These are phyloP conservation scores for Helobdella robusta DNA, from an alignment of 2,888 invertebrate species.

Conservation along the genomic window DNA sequence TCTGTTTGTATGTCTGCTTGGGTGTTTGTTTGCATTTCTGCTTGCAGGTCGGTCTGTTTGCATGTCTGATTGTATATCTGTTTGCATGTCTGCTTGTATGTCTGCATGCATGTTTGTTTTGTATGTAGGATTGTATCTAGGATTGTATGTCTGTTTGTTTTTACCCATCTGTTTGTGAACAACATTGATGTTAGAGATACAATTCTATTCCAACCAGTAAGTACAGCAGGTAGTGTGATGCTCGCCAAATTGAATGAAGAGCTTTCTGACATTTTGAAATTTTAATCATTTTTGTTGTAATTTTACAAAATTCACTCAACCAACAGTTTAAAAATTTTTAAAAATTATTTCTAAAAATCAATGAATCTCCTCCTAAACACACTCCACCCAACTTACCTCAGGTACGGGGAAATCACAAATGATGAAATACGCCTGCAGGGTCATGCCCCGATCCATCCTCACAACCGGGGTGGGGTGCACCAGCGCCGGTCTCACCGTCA, in stretches of 20 bases:
- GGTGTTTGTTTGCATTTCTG: no score
- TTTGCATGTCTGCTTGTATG: no score
- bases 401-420: constrained; percentile 83
- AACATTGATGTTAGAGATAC: no score
- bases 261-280: neutral
- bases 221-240: neutral
- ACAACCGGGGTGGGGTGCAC: constrained; percentile 79
- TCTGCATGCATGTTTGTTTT: no score
- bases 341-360: neutral
- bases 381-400: constrained; percentile 49
- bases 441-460: constrained; percentile 66
- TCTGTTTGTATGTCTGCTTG: no score
- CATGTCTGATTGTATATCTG: no score
- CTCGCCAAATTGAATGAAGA: neutral
- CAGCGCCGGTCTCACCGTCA: constrained; percentile 76
- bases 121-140: no score
- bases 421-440: constrained; percentile 61
- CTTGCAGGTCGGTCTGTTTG: neutral
- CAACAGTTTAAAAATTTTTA: neutral
- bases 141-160: no score
- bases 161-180: no score
- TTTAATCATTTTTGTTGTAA: neutral
- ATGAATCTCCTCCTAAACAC: neutral
- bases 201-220: no score
- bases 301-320: neutral